Evolutionary conservation across 2,113 vertebrate species (phyloP).

Genomic region (Pseudonaja textilis): DNA sequence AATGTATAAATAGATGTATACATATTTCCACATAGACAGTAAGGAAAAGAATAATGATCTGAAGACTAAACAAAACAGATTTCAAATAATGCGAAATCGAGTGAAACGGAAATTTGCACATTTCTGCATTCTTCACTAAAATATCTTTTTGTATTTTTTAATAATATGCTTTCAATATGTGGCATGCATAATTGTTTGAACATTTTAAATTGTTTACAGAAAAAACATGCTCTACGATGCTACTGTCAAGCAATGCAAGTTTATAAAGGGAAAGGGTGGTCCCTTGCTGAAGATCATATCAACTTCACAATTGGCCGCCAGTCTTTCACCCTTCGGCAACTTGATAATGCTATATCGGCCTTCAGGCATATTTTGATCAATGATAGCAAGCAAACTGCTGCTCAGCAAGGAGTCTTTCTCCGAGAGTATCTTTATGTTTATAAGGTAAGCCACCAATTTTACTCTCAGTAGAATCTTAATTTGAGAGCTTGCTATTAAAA

Average conservation of each 20-base stretch:
- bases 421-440: slow-evolving; percentile 97
- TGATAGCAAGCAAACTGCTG: slow-evolving; percentile 90
- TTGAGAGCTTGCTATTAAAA: not conserved
- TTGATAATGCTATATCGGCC: slow-evolving; percentile 88
- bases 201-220: slow-evolving; percentile 66
- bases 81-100: not conserved
- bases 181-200: not conserved
- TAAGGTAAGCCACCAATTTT: slow-evolving; percentile 73
- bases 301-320: slow-evolving; percentile 98
- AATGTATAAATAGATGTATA: not conserved
- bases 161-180: not conserved
- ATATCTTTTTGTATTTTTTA: not conserved
- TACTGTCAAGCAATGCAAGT: slow-evolving; percentile 99
- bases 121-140: not conserved
- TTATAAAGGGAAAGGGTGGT: slow-evolving; percentile 95
- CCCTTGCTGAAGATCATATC: slow-evolving; percentile 96
- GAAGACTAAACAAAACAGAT: not conserved
- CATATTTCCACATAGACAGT: not conserved
- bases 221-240: slow-evolving; percentile 91
- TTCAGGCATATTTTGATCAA: slow-evolving; percentile 94
- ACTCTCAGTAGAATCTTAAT: not conserved
- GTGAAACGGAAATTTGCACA: not conserved
- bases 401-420: slow-evolving; percentile 92
- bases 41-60: not conserved
- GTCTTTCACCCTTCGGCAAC: slow-evolving; percentile 88